Evolutionary conservation across 2,888 invertebrate genomes (phyloP).

Genomic region (Tachystola acroxantha): DNA sequence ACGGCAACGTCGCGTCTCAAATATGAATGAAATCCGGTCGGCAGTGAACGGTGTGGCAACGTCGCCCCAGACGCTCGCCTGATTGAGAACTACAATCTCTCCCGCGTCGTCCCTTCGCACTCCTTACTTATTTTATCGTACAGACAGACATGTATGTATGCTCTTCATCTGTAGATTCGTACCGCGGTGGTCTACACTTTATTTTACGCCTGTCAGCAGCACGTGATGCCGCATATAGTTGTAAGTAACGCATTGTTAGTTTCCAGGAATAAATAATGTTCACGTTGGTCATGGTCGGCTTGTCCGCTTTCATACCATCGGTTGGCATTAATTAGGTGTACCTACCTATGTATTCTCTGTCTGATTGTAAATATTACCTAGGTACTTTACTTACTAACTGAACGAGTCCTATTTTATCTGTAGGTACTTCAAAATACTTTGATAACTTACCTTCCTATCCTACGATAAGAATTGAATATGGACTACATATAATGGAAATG

Average conservation of each 20-base stretch:
- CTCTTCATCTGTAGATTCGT: conserved; percentile 11
- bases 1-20: conserved; percentile 75
- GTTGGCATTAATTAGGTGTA: too few species aligned
- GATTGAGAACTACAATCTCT: conserved; percentile 74
- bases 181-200: conserved; percentile 37
- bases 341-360: too few species aligned
- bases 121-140: conserved; percentile 24
- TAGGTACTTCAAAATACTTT: too few species aligned
- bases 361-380: too few species aligned
- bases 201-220: conserved; percentile 24
- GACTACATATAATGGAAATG: background rate
- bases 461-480: background rate
- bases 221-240: conserved; percentile 18
- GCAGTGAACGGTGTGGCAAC: conserved; percentile 71
- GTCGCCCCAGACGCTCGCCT: conserved; percentile 69
- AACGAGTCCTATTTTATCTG: too few species aligned
- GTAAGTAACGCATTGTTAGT: conserved; percentile 9
- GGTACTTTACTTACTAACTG: too few species aligned
- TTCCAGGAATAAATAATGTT: conserved; percentile 15
- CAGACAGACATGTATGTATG: conserved; percentile 2
- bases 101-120: conserved; percentile 55
- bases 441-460: background rate
- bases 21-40: conserved; percentile 78
- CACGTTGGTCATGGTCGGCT: conserved; percentile 20
- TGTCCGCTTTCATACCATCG: too few species aligned